phyloP scores from a whole-genome alignment of 2,888 invertebrate genomes.

The Tillus elongatus region DNA sequence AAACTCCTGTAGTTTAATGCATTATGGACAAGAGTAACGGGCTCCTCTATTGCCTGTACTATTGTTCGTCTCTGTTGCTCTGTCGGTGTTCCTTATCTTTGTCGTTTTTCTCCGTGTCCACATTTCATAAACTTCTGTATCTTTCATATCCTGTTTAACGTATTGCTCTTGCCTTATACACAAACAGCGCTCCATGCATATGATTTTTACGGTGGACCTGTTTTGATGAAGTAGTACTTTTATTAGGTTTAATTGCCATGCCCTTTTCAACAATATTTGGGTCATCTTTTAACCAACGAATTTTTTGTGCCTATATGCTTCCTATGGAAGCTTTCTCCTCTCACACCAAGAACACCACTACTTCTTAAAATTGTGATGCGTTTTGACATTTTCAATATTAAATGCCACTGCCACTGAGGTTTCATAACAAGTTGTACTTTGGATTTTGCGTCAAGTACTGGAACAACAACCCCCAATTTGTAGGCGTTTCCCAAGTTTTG shows the following conservation, averaged over 20 bases:
- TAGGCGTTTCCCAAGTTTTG: conserved; percentile 16
- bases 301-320: not conserved
- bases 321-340: conserved; percentile 2
- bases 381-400: conserved; percentile 19
- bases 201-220: no score
- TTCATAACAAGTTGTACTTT: conserved; percentile 16
- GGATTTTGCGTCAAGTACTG: conserved; percentile 19
- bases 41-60: no score
- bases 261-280: not conserved
- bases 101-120: no score
- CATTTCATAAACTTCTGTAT: no score
- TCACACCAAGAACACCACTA: not conserved
- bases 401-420: conserved; percentile 22
- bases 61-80: no score
- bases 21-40: no score
- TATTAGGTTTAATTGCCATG: not conserved
- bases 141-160: no score
- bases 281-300: not conserved
- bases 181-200: no score
- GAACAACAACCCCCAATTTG: conserved; percentile 13
- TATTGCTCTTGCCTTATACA: no score
- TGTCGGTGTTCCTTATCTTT: no score
- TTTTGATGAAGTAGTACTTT: no score
- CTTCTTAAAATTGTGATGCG: conserved; percentile 10
- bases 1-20: no score